Base-by-base conservation (phyloP, 2,888 invertebrate species). In the Drosophila kokeensis region DNA sequence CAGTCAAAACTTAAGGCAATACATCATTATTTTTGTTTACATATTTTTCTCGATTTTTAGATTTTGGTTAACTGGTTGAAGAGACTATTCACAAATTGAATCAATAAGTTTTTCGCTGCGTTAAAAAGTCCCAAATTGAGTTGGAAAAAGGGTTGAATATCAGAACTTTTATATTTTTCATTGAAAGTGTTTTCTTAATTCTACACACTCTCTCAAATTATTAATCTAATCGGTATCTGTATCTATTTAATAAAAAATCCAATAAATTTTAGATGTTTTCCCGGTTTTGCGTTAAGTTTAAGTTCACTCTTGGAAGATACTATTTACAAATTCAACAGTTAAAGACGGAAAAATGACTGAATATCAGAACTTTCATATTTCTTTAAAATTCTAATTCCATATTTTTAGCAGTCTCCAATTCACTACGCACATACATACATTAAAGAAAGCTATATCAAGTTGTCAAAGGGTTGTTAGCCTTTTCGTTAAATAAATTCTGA, bases 401-500 rank as follows among this genome's bases (percentile, higher is more conserved):
- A 4, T 29, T 48, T 50, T 42, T 7, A 1, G 4, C 42, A 40
- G 6, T 21, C 30, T 21, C n/a, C 10, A 29, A 21, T 24, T 27
- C 10, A 18, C 1, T 5, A 29, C 4, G 4, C 8, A 24, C n/a
- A 15, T 34, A 27, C 15, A 50, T 2, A 42, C n/a, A 11, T 13
- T 15, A 34, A 40, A 50, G 21, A 50, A 60, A 48, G 21, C 11
- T 50, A 29, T 21, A 11, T 11, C 7, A 18, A 34, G 30, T 30
- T 11, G 21, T 40, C 10, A 13, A 65, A 55, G 32, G 59, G 27
- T 40, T 57, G n/a, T 65, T 49, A 59, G 15, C 34, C 40, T 54
- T 38, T 49, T 24, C 4, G 18, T 48, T 32, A 11, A 32, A 42
- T 34, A 18, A 42, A 32, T 21, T 45, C 27, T 49, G 34, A 52